A percentile compares a stretch with the other conserved stretches of the same genome.
These are phyloP conservation scores for Gallinago paraguaiae DNA, from an alignment of 2,113 vertebrate species.

Conservation along the genomic window DNA sequence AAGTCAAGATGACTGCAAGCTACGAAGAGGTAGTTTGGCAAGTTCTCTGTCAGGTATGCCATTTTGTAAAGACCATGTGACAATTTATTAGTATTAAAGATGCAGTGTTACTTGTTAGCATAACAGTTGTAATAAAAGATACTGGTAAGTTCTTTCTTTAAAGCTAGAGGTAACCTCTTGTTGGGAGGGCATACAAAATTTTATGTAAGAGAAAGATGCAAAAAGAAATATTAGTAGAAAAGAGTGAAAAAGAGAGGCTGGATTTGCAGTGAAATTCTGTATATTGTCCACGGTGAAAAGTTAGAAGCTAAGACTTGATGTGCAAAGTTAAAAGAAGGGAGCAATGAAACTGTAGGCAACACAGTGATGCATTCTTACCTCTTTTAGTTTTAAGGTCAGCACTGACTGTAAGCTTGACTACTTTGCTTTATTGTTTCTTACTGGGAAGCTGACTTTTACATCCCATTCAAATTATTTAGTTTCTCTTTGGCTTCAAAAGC, in stretches of 20 bases:
- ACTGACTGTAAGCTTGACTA: neutral
- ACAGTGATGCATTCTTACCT: neutral
- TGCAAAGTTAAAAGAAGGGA: neutral
- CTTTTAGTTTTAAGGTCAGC: neutral
- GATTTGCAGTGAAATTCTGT: neutral
- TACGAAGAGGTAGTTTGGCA: constrained; percentile 87
- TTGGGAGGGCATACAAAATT: neutral
- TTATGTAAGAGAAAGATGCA: neutral
- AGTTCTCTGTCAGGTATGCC: constrained; percentile 84
- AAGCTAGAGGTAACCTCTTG: neutral
- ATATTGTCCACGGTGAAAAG: neutral
- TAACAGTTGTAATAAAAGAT: neutral
- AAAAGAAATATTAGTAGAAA: neutral
- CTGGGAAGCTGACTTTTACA: neutral
- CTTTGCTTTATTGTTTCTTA: neutral
- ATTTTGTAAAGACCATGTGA: neutral
- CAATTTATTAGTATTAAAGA: neutral
- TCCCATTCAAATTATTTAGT: neutral
- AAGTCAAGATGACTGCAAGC: constrained; percentile 91
- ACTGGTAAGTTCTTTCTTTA: neutral
- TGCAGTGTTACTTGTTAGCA: neutral
- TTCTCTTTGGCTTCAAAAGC: neutral
- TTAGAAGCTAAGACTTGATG: neutral
- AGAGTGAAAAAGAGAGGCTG: neutral
- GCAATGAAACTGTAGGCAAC: neutral